Percentiles rank a stretch among this genome's conserved stretches.
phyloP scores from a whole-genome alignment of 2,113 vertebrate genomes.

The Oncorhynchus clarkii region DNA sequence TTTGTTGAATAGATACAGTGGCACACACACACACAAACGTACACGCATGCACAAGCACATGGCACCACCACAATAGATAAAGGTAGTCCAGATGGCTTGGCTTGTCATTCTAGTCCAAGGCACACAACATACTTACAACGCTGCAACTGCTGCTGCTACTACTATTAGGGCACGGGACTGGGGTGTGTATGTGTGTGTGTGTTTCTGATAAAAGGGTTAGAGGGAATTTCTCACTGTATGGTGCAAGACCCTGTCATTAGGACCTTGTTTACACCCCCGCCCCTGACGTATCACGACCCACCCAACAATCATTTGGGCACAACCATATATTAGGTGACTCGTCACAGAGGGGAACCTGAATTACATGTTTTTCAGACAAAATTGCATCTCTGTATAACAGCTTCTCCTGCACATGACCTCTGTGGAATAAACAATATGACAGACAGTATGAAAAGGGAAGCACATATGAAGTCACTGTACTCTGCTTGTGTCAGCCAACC shows the following conservation, averaged over 20 bases:
- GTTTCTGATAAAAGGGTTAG: background rate
- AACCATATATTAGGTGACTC: too few relatives aligned
- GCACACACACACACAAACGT: background rate
- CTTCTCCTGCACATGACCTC: too few relatives aligned
- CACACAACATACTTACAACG: background rate
- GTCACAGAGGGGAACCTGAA: too few relatives aligned
- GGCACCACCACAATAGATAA: background rate
- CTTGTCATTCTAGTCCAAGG: constrained; percentile 8
- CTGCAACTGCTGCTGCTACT: background rate
- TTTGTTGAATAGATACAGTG: background rate
- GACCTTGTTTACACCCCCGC: background rate
- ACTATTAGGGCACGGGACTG: background rate
- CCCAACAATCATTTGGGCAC: background rate
- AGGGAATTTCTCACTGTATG: background rate
- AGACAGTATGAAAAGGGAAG: too few relatives aligned
- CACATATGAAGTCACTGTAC: too few relatives aligned
- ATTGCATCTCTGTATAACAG: too few relatives aligned
- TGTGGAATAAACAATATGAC: too few relatives aligned
- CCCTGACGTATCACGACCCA: background rate
- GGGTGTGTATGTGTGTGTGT: constrained; percentile 17
- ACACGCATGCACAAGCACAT: background rate
- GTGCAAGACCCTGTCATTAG: background rate
- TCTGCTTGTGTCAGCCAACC: too few relatives aligned
- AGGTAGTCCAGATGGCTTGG: constrained; percentile 22
- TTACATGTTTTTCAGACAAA: too few relatives aligned